These are phyloP conservation scores for Acrocephalus scirpaceus DNA, from an alignment of 2,797 vertebrate species.

Conservation along the genomic window DNA sequence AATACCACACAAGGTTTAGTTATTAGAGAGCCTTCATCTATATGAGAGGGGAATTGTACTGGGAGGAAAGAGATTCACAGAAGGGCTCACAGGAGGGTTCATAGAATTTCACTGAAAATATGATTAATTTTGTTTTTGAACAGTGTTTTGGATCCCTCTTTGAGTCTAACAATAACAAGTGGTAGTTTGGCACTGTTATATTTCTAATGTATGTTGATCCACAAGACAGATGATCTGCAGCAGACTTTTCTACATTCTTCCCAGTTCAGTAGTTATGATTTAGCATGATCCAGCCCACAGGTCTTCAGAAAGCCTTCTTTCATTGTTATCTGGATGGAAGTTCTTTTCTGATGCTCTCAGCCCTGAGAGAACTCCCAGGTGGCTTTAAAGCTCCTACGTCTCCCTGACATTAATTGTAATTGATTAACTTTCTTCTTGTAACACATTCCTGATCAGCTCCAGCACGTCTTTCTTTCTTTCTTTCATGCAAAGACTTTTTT, in stretches of 20 bases:
- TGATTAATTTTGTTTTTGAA: neutral
- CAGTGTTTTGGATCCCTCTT: neutral
- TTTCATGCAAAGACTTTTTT: neutral
- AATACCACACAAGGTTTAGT: neutral
- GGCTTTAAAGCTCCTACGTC: neutral
- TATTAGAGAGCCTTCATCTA: neutral
- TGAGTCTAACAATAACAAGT: neutral
- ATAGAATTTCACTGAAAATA: neutral
- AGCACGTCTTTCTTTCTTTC: neutral
- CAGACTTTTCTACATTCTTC: neutral
- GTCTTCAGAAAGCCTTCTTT: neutral
- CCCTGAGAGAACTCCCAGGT: neutral
- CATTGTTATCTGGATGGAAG: neutral
- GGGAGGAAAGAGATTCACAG: neutral
- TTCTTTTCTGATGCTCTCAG: neutral
- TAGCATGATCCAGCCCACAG: neutral
- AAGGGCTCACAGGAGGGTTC: neutral
- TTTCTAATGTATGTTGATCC: neutral
- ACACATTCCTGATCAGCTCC: neutral
- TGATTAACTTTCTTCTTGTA: slow-evolving; percentile 37
- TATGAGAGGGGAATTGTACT: neutral
- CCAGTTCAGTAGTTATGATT: neutral
- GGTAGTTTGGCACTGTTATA: neutral
- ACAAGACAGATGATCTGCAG: neutral
- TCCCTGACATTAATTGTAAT: neutral